These are phyloP conservation scores for Paramormyrops hopkinsi DNA, from an alignment of 2,797 vertebrate species.

Conservation along the genomic window DNA sequence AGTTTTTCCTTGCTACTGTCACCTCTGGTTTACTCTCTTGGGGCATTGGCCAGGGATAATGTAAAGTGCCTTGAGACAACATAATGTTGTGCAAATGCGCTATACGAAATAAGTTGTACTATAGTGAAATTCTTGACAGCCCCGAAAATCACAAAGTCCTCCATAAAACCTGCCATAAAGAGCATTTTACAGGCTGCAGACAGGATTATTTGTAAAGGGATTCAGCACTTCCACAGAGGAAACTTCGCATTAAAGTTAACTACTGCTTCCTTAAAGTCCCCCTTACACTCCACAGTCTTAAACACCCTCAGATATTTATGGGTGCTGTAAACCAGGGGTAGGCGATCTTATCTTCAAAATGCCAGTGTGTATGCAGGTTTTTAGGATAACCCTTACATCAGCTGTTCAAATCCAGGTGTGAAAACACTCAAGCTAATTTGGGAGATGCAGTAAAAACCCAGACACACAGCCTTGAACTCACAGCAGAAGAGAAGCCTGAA, in stretches of 20 bases:
- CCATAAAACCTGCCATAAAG: neutral
- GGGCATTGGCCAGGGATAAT: neutral
- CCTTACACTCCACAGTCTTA: neutral
- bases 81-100: neutral
- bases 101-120: neutral
- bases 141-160: neutral
- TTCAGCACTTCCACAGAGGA: neutral
- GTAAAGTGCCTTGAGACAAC: neutral
- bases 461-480: neutral
- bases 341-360: neutral
- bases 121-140: neutral
- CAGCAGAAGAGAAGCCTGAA: neutral
- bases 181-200: neutral
- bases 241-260: neutral
- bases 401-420: neutral
- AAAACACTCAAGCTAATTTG: neutral
- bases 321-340: neutral
- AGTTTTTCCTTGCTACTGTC: neutral
- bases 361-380: neutral
- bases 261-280: neutral
- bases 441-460: neutral
- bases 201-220: neutral
- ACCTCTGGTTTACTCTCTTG: neutral
- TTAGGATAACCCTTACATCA: neutral
- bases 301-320: neutral